These are phyloP conservation scores for Zalophus californianus DNA, from an alignment of 2,797 vertebrate species.

Conservation along the genomic window DNA sequence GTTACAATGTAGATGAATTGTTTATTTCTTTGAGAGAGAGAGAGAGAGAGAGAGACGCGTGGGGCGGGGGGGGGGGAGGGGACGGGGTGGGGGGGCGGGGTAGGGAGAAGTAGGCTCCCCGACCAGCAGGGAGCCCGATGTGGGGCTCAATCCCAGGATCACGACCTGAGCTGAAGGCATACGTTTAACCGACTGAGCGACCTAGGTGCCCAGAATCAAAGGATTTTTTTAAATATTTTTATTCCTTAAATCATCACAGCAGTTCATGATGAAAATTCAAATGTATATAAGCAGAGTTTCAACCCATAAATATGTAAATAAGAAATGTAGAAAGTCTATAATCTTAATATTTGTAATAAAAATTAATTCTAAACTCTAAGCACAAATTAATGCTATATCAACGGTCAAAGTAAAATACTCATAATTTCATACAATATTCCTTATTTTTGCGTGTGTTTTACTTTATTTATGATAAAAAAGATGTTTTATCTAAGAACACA, in stretches of 20 bases:
- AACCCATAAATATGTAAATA: constrained; percentile 4
- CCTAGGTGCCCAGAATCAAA: not conserved
- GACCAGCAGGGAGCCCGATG: no score
- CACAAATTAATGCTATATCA: not conserved
- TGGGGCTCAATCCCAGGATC: no score
- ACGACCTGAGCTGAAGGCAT: no score
- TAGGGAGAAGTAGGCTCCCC: no score
- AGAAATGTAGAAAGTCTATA: not conserved
- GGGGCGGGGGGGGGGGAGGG: no score
- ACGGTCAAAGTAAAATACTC: not conserved
- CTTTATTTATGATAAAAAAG: not conserved
- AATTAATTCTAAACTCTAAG: constrained; percentile 20
- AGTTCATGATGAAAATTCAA: not conserved
- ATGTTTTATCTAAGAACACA: not conserved
- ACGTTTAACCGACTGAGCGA: no score
- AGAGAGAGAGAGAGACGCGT: no score
- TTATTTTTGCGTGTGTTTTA: not conserved
- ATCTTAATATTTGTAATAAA: not conserved
- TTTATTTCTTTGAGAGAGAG: no score
- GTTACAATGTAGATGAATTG: no score
- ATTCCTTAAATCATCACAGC: constrained; percentile 29
- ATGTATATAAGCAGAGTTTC: constrained; percentile 25
- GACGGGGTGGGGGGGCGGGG: no score
- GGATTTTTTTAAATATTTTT: not conserved
- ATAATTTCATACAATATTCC: not conserved